Evolutionary conservation across 1,140 invertebrate genomes (phyloP).

Genomic region (Mylabris phalerata): DNA sequence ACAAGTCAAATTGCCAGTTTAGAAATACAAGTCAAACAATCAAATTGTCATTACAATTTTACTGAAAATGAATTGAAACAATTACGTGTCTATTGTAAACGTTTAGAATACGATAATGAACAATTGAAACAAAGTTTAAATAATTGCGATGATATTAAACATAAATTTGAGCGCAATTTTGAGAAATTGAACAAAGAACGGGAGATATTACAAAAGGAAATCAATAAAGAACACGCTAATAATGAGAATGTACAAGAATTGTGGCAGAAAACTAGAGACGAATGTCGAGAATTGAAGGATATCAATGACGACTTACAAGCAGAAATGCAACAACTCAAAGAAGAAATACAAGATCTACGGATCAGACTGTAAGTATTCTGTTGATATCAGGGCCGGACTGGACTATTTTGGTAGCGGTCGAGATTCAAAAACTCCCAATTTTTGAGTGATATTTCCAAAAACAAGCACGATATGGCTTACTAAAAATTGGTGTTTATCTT

Average conservation of each 20-base stretch:
- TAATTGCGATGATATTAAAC: slow-evolving; percentile 35
- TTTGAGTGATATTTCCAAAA: neutral
- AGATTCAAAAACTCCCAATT: too few species aligned
- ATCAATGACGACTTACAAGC: slow-evolving; percentile 47
- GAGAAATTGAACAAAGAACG: slow-evolving; percentile 43
- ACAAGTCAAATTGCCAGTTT: slow-evolving; percentile 48
- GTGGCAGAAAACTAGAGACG: slow-evolving; percentile 45
- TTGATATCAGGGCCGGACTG: neutral
- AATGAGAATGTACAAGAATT: slow-evolving; percentile 47
- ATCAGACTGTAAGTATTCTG: slow-evolving; percentile 46
- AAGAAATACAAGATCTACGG: slow-evolving; percentile 44
- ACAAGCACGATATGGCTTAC: neutral
- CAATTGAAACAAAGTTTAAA: slow-evolving; percentile 40
- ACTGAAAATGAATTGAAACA: slow-evolving; percentile 44
- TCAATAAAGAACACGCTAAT: slow-evolving; percentile 44
- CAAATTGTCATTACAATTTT: slow-evolving; percentile 38
- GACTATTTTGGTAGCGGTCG: too few species aligned
- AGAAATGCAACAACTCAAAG: slow-evolving; percentile 45
- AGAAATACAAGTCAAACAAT: slow-evolving; percentile 47
- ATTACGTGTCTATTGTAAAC: slow-evolving; percentile 47
- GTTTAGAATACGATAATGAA: slow-evolving; percentile 50
- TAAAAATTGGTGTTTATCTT: neutral
- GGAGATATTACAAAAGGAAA: slow-evolving; percentile 41
- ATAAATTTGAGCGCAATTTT: slow-evolving; percentile 16
- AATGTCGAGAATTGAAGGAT: slow-evolving; percentile 45